Base-by-base conservation (phyloP, 2,113 vertebrate species). In the Fregata magnificens region DNA sequence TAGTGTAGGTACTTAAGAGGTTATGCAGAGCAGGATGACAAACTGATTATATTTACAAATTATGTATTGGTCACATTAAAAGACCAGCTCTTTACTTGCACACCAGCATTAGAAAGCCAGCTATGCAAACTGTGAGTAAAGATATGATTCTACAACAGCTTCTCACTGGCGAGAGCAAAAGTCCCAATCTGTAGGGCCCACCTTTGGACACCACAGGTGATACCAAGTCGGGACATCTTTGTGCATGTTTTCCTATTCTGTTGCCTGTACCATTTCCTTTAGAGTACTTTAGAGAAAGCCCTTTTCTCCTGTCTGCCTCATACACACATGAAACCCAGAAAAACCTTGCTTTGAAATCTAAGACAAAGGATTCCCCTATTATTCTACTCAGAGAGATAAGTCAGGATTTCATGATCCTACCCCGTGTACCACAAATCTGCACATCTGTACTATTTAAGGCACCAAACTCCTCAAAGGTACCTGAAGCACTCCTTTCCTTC, bases 1-100 rank as follows among this genome's bases (percentile, higher is more conserved):
- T 95, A 95, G 47, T 52, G 34, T 26, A 76, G 70, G 52, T 82
- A 87, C 76, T 97, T 88, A 97, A 94, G 86, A 97, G 90, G 91
- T 93, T 88, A 85, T 42, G 47, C 76, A 88, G 76, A 96, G 8
- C 47, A 93, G 69, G 91, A 93, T 91, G 49, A 95, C 87, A 96
- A 96, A 94, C 28, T 82, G 62, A 56, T 89, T 83, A 44, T 78
- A 42, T 73, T 97, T 96, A 92, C 88, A 71, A 86, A 95, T 96
- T 76, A 95, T 58, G 26, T n/a, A 87, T 19, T 90, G 69, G 61
- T 66, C 86, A 93, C 63, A 82, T 93, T 91, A 66, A 93, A 58
- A 73, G 66, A 78, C 26, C 65, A 94, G 36, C 50, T 95, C 69
- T 92, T 80, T 42, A 71, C 53, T 28, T 13, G 1, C 59, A 93